phyloP scores from a whole-genome alignment of 2,113 vertebrate species.

The Montifringilla adamsi region DNA sequence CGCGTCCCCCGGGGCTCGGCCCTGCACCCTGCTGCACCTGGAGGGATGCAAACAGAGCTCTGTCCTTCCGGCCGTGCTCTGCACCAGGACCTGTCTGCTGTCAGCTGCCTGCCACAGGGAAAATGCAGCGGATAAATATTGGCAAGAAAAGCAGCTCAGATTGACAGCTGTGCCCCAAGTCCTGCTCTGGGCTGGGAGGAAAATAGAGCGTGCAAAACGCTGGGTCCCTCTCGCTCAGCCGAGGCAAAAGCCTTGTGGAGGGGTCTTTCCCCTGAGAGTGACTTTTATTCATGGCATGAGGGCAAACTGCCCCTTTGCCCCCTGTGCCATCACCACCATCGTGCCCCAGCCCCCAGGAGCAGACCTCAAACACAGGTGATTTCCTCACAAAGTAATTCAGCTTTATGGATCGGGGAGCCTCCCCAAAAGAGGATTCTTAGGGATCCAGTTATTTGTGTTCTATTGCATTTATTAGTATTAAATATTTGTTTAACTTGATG shows the following conservation, averaged over 20 bases:
- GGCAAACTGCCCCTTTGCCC: background rate
- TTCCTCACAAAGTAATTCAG: background rate
- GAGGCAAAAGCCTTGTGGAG: background rate
- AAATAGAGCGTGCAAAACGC: background rate
- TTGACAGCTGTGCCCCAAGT: background rate
- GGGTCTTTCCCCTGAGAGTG: background rate
- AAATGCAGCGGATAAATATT: background rate
- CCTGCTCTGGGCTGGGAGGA: background rate
- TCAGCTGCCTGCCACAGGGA: background rate
- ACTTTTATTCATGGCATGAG: background rate
- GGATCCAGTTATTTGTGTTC: background rate
- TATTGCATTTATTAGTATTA: background rate
- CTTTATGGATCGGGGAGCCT: background rate
- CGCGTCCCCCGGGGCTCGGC: accelerated
- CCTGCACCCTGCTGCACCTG: accelerated
- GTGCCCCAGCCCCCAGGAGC: background rate
- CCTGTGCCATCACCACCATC: accelerated
- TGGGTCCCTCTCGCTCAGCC: background rate
- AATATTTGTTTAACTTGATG: background rate
- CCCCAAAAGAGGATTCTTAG: background rate
- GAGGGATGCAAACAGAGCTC: background rate
- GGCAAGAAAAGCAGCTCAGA: background rate
- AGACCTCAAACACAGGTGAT: accelerated
- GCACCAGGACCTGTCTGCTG: background rate
- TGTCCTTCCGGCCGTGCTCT: background rate